Conservation (phyloP, 2,888 invertebrate species). For the Thecophora atra region DNA sequence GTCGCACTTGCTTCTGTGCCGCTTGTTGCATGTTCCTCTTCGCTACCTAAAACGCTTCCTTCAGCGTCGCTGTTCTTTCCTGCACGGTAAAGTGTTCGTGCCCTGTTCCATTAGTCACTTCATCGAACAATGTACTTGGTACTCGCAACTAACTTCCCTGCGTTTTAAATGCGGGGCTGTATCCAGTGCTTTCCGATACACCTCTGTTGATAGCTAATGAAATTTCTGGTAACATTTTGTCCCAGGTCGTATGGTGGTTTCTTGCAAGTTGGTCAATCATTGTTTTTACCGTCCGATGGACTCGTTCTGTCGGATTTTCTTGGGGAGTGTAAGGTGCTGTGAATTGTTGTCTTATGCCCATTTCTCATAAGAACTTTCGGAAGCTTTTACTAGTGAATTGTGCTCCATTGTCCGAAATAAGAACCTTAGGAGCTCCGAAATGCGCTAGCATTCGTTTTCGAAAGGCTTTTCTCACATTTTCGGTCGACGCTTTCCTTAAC, state of each 20-base stretch:
- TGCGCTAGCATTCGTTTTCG: no score
- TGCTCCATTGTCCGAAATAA: no score
- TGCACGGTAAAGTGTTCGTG: background rate
- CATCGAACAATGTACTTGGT: constrained; percentile 1
- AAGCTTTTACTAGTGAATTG: no score
- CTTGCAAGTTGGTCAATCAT: background rate
- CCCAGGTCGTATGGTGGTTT: no score
- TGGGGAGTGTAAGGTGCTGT: background rate
- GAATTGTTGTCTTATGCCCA: no score
- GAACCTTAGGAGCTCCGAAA: no score
- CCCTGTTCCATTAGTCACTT: no score
- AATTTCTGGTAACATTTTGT: no score
- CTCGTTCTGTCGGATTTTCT: constrained; percentile 7
- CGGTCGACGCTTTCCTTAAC: background rate
- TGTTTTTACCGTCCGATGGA: background rate
- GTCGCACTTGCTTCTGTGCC: background rate
- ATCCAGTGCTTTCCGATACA: no score
- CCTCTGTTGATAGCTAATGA: no score
- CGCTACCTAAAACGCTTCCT: background rate
- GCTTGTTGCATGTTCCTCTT: background rate
- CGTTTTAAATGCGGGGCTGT: constrained; percentile 14
- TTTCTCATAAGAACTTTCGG: no score
- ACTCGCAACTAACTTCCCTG: background rate
- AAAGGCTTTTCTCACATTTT: no score
- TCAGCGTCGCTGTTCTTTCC: background rate